A percentile compares a stretch with the other conserved stretches of the same genome.
These are phyloP conservation scores for Drosophila aldrichi DNA, from an alignment of 2,888 invertebrate genomes.

Conservation along the genomic window DNA sequence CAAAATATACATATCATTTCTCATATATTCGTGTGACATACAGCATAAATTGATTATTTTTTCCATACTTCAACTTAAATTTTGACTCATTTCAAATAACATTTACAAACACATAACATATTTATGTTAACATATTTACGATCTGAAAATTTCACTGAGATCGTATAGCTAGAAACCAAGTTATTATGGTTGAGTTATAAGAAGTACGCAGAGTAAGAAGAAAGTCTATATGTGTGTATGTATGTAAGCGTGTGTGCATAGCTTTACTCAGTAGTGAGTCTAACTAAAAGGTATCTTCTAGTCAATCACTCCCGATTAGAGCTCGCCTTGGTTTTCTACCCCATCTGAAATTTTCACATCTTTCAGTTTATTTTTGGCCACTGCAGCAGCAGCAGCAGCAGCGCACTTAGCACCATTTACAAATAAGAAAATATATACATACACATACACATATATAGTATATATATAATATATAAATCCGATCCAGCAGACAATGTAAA, in stretches of 20 bases:
- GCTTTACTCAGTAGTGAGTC: too few species aligned
- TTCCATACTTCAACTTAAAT: neutral
- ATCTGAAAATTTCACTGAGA: neutral
- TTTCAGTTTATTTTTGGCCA: slow-evolving; percentile 45
- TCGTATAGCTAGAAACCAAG: too few species aligned
- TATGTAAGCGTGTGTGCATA: too few species aligned
- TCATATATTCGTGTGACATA: too few species aligned
- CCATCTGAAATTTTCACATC: slow-evolving; percentile 17
- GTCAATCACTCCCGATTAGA: neutral
- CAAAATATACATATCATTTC: too few species aligned
- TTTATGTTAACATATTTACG: neutral
- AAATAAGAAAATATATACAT: neutral
- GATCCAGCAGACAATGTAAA: slow-evolving; percentile 55
- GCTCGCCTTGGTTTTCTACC: slow-evolving; percentile 1
- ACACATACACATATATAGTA: neutral
- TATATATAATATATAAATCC: neutral
- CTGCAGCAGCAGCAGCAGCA: slow-evolving; percentile 31
- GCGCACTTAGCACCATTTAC: slow-evolving; percentile 46
- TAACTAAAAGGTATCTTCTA: neutral
- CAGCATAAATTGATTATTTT: neutral
- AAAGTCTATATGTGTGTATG: too few species aligned
- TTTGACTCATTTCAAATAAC: neutral
- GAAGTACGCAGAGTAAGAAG: too few species aligned
- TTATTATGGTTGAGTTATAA: too few species aligned
- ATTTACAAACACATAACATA: neutral